These are phyloP conservation scores for Loris lydekkerianus DNA, from an alignment of 2,797 vertebrate species.

Conservation along the genomic window DNA sequence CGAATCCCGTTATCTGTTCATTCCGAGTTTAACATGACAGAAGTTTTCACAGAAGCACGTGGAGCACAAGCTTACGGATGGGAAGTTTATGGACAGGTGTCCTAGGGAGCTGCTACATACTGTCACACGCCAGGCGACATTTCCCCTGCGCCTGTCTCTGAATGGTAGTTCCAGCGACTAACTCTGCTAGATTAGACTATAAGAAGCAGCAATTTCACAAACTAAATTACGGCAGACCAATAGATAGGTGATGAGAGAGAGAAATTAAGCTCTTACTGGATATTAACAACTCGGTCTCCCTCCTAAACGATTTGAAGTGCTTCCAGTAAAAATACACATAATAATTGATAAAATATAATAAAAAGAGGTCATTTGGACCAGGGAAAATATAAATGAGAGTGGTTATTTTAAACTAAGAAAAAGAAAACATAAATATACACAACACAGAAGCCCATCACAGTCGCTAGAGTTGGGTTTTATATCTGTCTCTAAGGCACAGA, in stretches of 20 bases:
- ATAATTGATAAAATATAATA: slow-evolving; percentile 31
- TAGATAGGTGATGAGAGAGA: neutral
- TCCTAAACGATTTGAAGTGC: slow-evolving; percentile 19
- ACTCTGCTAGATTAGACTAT: neutral
- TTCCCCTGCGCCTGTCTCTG: neutral
- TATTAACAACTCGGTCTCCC: neutral
- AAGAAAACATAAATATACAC: neutral
- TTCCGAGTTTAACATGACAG: neutral
- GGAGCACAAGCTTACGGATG: neutral
- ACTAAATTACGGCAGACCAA: neutral
- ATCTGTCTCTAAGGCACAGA: neutral
- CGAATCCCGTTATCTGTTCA: neutral
- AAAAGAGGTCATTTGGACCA: neutral
- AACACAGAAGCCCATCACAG: neutral
- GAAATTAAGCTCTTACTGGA: neutral
- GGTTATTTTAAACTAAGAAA: neutral
- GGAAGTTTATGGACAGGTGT: neutral
- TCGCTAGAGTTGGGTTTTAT: neutral
- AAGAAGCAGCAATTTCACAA: slow-evolving; percentile 50
- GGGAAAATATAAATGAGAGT: neutral
- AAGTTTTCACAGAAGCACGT: neutral
- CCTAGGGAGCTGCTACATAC: neutral
- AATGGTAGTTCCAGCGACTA: neutral
- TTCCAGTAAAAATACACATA: slow-evolving; percentile 33
- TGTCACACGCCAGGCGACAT: neutral